Evolutionary conservation across 2,888 invertebrate genomes (phyloP).

Genomic region (Augiades crinisus): DNA sequence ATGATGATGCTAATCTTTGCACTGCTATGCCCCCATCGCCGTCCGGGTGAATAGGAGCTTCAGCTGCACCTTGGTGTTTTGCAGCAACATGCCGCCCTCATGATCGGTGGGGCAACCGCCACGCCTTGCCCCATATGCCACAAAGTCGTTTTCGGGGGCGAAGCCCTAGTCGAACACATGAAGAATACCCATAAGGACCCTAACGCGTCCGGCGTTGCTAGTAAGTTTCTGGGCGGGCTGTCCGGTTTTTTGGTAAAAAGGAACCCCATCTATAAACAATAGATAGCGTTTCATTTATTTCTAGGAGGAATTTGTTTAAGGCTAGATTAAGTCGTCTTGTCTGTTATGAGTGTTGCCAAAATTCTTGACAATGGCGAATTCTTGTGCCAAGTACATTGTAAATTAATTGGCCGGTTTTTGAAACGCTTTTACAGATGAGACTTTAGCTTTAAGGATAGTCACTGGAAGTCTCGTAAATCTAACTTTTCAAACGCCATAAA

Average conservation of each 20-base stretch:
- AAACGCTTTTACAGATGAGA: conserved; percentile 54
- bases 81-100: conserved; percentile 97
- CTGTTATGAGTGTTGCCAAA: conserved; percentile 36
- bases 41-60: conserved; percentile 86
- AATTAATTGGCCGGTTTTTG: conserved; percentile 29
- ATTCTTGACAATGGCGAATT: conserved; percentile 13
- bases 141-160: conserved; percentile 95
- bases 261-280: conserved; percentile 38
- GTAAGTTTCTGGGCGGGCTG: conserved; percentile 83
- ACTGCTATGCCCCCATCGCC: conserved; percentile 75
- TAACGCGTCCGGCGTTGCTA: conserved; percentile 92
- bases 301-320: conserved; percentile 24
- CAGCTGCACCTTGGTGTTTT: conserved; percentile 96
- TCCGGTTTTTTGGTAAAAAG: conserved; percentile 41
- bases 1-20: conserved; percentile 64
- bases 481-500: conserved; percentile 12
- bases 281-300: conserved; percentile 41
- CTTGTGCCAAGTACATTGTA: neutral
- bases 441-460: conserved; percentile 67
- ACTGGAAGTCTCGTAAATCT: conserved; percentile 62
- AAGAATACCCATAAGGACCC: conserved; percentile 97
- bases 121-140: conserved; percentile 96
- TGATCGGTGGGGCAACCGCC: conserved; percentile 94
- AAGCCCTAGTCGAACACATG: conserved; percentile 97
- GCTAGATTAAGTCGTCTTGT: conserved; percentile 37